These are phyloP conservation scores for Chrysolina haemoptera DNA, from an alignment of 2,888 invertebrate genomes.

Conservation along the genomic window DNA sequence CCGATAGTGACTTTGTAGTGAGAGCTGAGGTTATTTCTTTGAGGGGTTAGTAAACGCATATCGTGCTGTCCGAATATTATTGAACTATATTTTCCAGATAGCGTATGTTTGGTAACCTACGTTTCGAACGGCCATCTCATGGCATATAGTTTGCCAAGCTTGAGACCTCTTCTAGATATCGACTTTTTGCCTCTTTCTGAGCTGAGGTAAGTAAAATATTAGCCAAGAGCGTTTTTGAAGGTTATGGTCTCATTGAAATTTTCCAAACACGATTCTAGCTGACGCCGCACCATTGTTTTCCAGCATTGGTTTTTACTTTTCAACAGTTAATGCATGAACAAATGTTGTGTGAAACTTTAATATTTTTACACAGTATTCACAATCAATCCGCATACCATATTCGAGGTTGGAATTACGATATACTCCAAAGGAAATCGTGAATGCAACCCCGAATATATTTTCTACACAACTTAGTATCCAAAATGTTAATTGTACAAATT, in stretches of 20 bases:
- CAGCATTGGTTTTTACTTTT: constrained; percentile 58
- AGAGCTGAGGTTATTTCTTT: constrained; percentile 94
- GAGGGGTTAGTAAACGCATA: constrained; percentile 77
- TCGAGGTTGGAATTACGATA: not conserved
- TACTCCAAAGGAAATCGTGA: not conserved
- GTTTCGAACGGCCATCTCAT: constrained; percentile 94
- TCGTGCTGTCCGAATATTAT: not conserved
- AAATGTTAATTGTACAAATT: not conserved
- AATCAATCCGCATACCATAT: constrained; percentile 4
- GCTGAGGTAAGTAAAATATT: constrained; percentile 80
- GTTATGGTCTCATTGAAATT: constrained; percentile 34
- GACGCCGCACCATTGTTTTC: constrained; percentile 58
- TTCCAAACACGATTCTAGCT: constrained; percentile 53
- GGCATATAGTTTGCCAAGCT: constrained; percentile 95
- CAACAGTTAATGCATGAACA: constrained; percentile 40
- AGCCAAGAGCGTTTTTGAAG: constrained; percentile 21
- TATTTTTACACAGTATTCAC: constrained; percentile 17
- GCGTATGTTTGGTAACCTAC: constrained; percentile 95
- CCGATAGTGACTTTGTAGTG: constrained; percentile 93
- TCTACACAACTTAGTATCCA: not conserved
- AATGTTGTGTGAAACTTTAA: constrained; percentile 35
- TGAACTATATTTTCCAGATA: constrained; percentile 77
- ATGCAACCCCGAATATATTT: constrained; percentile 8
- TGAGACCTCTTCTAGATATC: constrained; percentile 92
- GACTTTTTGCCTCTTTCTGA: constrained; percentile 96